A percentile compares a stretch with the other conserved stretches of the same genome.
These are phyloP conservation scores for Drosophila birchii DNA, from an alignment of 2,888 invertebrate genomes.

Conservation along the genomic window DNA sequence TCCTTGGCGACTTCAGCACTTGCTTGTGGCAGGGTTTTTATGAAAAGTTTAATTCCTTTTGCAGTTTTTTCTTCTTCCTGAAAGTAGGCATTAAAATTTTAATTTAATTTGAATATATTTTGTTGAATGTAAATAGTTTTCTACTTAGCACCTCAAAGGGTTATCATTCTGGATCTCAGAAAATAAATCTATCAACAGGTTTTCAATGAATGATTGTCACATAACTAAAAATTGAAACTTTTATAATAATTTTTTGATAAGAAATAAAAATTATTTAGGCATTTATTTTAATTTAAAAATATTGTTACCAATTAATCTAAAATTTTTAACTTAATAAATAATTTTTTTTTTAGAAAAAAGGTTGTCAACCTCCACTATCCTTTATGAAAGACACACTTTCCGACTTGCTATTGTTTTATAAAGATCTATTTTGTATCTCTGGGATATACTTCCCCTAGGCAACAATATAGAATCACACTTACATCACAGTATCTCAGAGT, in stretches of 20 bases:
- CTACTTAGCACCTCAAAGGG: neutral
- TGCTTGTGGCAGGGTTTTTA: conserved; percentile 72
- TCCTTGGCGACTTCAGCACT: conserved; percentile 62
- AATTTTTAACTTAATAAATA: too few relatives aligned
- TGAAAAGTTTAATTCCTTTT: conserved; percentile 57
- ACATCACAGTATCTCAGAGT: conserved; percentile 54
- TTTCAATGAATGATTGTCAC: neutral
- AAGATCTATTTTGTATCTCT: neutral
- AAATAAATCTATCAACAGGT: conserved; percentile 2
- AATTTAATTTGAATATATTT: neutral
- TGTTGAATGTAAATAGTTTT: neutral
- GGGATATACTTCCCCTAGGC: neutral
- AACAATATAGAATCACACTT: conserved; percentile 36
- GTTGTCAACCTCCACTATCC: neutral
- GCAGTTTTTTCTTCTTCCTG: conserved; percentile 48
- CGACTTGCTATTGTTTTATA: neutral
- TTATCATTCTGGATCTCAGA: neutral
- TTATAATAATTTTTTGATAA: neutral
- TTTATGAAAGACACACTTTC: neutral
- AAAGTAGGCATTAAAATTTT: conserved; percentile 55
- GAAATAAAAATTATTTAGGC: neutral
- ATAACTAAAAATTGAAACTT: neutral
- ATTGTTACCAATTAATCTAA: neutral
- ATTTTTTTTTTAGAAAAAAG: neutral
- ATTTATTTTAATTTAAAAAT: neutral